Evolutionary conservation across 2,797 vertebrate genomes (phyloP).

Genomic region (Strix occidentalis): DNA sequence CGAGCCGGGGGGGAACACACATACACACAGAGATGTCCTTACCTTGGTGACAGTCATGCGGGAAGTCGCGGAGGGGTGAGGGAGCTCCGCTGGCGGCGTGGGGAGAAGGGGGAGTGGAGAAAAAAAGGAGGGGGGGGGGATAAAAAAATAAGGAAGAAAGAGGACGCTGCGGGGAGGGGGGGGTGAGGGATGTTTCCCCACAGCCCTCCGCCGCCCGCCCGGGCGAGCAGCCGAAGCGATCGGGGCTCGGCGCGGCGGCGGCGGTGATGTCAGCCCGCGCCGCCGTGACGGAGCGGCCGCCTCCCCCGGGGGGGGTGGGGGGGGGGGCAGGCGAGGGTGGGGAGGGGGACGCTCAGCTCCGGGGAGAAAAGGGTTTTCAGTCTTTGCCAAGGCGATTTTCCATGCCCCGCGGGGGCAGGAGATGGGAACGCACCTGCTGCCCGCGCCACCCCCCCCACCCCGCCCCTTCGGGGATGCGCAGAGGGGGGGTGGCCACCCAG

Average conservation of each 20-base stretch:
- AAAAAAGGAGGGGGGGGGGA: not conserved
- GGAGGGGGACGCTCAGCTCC: too few species aligned
- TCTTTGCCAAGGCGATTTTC: too few species aligned
- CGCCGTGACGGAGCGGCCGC: not conserved
- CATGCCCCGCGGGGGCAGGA: too few species aligned
- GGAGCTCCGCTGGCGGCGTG: not conserved
- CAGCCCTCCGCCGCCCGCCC: not conserved
- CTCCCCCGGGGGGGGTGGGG: not conserved
- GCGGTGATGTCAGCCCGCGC: conserved; percentile 67
- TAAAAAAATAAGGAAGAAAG: too few species aligned
- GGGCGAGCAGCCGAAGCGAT: not conserved
- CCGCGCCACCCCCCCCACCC: too few species aligned
- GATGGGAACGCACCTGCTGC: not conserved
- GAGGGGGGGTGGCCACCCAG: too few species aligned
- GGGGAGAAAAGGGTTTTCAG: too few species aligned
- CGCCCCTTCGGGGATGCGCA: too few species aligned
- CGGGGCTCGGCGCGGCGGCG: not conserved
- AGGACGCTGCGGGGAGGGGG: not conserved
- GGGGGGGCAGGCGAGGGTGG: too few species aligned
- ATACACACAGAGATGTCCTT: conserved; percentile 57
- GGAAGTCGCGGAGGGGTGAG: conserved; percentile 69
- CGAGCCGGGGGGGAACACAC: too few species aligned
- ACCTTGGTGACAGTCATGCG: conserved; percentile 98
- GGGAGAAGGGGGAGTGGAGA: not conserved
- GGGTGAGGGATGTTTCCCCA: not conserved